Evolutionary conservation across 1,140 invertebrate species (phyloP).

Genomic region (Galleria mellonella): DNA sequence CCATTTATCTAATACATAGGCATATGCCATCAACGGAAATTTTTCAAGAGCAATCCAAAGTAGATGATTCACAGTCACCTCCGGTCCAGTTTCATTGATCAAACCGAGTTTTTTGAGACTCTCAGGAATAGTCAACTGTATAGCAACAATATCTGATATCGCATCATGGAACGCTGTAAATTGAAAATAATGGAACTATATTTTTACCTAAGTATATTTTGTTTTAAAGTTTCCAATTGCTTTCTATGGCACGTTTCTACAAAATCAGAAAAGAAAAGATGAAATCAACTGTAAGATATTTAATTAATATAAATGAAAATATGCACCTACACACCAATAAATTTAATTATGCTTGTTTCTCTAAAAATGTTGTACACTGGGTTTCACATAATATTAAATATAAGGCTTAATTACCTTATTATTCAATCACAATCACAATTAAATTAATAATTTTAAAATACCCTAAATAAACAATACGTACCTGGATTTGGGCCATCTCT

Average conservation of each 20-base stretch:
- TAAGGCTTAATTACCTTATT: too few species aligned
- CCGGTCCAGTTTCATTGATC: constrained; percentile 35
- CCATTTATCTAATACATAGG: constrained; percentile 75
- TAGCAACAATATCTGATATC: constrained; percentile 79
- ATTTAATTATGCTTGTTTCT: too few species aligned
- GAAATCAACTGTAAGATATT: too few species aligned
- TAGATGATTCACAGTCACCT: constrained; percentile 77
- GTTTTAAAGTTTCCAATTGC: background rate
- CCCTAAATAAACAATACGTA: constrained; percentile 19
- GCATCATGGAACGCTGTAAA: constrained; percentile 82
- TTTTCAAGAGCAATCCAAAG: constrained; percentile 79
- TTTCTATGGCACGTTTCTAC: too few species aligned
- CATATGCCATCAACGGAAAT: constrained; percentile 77
- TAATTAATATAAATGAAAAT: too few species aligned
- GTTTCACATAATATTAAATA: too few species aligned
- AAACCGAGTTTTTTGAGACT: constrained; percentile 74
- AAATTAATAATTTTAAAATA: too few species aligned
- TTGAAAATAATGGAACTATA: constrained; percentile 7
- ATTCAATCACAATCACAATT: too few species aligned
- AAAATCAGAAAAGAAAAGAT: too few species aligned
- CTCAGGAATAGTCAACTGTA: constrained; percentile 76
- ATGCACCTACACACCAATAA: too few species aligned
- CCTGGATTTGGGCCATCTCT: constrained; percentile 86
- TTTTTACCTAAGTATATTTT: background rate
- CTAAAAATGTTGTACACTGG: too few species aligned